Percentiles rank a stretch among this genome's conserved stretches.
These are phyloP conservation scores for Hemistola chrysoprasaria DNA, from an alignment of 2,888 invertebrate species.

Conservation along the genomic window DNA sequence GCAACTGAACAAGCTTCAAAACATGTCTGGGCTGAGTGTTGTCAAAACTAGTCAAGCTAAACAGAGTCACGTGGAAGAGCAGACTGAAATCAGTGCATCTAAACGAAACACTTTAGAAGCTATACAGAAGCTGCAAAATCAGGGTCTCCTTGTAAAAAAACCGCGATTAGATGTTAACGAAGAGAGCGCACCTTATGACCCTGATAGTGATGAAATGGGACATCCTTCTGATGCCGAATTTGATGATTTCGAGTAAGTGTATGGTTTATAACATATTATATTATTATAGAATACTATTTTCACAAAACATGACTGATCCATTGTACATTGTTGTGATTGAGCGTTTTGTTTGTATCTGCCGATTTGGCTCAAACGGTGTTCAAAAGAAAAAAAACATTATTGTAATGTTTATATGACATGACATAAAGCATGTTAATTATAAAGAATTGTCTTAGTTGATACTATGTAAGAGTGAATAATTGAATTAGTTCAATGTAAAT, in stretches of 20 bases:
- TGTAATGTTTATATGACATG: too few relatives aligned
- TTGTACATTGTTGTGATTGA: too few relatives aligned
- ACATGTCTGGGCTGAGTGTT: conserved; percentile 57
- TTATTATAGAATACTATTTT: conserved; percentile 4
- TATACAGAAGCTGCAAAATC: conserved; percentile 70
- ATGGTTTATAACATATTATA: conserved; percentile 29
- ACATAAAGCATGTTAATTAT: too few relatives aligned
- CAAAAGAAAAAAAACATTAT: too few relatives aligned
- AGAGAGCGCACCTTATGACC: conserved; percentile 46
- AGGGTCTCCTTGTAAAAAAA: conserved; percentile 70
- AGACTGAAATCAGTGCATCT: conserved; percentile 48
- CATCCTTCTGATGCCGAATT: conserved; percentile 41
- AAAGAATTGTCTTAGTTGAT: too few relatives aligned
- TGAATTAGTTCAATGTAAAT: too few relatives aligned
- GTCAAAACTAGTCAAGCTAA: conserved; percentile 59
- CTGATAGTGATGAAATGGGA: conserved; percentile 41
- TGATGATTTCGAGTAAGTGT: conserved; percentile 27
- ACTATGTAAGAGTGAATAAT: too few relatives aligned
- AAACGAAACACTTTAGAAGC: conserved; percentile 64
- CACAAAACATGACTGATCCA: conserved; percentile 40
- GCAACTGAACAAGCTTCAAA: conserved; percentile 57
- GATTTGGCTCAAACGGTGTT: too few relatives aligned
- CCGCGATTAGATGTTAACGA: conserved; percentile 58
- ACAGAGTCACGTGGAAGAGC: conserved; percentile 59
- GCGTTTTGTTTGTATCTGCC: too few relatives aligned